Evolutionary conservation across 1,140 invertebrate species (phyloP).

Genomic region (Drosophila santomea): DNA sequence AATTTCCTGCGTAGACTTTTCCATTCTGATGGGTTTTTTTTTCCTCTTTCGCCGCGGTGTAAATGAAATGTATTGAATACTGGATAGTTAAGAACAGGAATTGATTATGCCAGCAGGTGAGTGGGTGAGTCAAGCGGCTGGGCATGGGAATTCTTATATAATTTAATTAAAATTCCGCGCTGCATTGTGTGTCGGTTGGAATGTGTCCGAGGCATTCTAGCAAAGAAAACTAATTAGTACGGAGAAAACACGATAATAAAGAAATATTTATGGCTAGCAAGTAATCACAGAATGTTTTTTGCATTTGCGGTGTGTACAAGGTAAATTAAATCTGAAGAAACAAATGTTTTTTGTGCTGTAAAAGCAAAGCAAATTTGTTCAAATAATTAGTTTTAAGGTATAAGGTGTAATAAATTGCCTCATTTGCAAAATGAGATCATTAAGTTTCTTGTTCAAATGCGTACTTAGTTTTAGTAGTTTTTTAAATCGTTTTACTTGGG

Average conservation of each 20-base stretch:
- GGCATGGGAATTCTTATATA: conserved; percentile 25
- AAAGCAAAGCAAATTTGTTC: not conserved
- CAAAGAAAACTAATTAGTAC: conserved; percentile 29
- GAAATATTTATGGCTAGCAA: conserved; percentile 13
- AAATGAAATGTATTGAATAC: conserved; percentile 31
- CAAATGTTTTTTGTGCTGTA: not conserved
- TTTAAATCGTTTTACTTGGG: no score
- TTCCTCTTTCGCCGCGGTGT: conserved; percentile 2
- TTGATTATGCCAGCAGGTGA: conserved; percentile 20
- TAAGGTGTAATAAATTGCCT: no score
- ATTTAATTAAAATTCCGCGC: conserved; percentile 37
- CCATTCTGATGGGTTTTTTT: conserved; percentile 34
- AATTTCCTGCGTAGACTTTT: conserved; percentile 77
- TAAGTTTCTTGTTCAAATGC: no score
- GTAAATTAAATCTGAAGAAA: not conserved
- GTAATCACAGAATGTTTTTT: not conserved
- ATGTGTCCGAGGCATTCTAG: conserved; percentile 10
- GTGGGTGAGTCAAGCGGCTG: not conserved
- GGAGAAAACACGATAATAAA: conserved; percentile 4
- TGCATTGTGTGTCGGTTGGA: conserved; percentile 2
- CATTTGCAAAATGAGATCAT: no score
- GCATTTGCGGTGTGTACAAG: not conserved
- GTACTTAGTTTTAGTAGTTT: no score
- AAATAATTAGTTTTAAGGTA: not conserved
- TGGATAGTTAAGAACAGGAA: conserved; percentile 19